phyloP scores from a whole-genome alignment of 2,113 vertebrate genomes.

The Grammomys dolichurus region DNA sequence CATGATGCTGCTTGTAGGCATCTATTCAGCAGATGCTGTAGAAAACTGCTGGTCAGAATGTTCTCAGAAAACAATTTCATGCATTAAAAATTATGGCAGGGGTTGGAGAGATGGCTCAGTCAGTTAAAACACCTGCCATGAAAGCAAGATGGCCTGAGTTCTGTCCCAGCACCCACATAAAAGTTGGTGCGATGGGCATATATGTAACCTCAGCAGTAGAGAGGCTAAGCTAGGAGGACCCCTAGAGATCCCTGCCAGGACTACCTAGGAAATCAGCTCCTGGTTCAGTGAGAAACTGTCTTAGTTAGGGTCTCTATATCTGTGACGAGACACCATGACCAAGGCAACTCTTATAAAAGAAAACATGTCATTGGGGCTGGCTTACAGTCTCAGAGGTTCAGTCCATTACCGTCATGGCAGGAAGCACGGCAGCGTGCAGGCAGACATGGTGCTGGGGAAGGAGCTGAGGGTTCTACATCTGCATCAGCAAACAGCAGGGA shows the following conservation, averaged over 20 bases:
- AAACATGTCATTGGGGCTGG: neutral
- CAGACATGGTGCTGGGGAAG: neutral
- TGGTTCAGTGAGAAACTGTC: neutral
- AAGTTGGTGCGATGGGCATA: neutral
- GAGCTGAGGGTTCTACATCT: neutral
- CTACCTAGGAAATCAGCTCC: neutral
- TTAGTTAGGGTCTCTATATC: neutral
- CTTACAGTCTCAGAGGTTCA: neutral
- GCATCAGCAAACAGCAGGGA: neutral
- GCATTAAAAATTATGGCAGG: neutral
- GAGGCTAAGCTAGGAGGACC: too few relatives aligned
- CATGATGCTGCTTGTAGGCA: conserved; percentile 39
- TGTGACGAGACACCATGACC: neutral
- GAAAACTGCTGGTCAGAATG: neutral
- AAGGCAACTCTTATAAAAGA: neutral
- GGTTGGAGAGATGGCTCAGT: neutral
- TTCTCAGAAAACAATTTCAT: neutral
- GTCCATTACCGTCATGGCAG: neutral
- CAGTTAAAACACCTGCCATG: neutral
- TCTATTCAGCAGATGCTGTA: neutral
- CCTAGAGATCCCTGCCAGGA: neutral
- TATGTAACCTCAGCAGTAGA: neutral
- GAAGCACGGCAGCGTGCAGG: neutral
- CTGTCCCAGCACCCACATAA: neutral
- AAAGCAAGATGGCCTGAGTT: neutral